Evolutionary conservation across 2,888 invertebrate species (phyloP), one percentile per base, ranked within the genome.

Genomic region (Limnephilus marmoratus): DNA sequence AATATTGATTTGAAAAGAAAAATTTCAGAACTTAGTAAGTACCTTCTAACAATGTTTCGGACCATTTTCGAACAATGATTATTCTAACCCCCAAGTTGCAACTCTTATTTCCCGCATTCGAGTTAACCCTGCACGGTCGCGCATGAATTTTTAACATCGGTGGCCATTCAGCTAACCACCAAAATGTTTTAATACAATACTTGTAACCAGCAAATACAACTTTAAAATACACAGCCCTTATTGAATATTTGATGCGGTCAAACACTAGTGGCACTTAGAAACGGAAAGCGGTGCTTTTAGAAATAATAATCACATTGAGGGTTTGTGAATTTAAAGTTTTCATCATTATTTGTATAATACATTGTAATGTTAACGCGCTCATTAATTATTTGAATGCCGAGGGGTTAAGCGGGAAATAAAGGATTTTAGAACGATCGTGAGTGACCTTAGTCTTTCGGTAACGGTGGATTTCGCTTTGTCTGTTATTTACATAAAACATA

Each of bases 171-270:
- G 31, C 82, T 34, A 82, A 13, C 31, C 31, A 31, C 29, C 82
- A 15, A 34, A 82, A 82, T 82, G 29, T 31, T 82, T 29, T 82
- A 82, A 34, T 34, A 34, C 82, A 82, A 82, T 82, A 34, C 82
- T 4, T 18, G 31, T 82, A 82, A 34, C 82, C 13, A 31, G 82
- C 34, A 82, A 82, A 82, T 82, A 82, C 82, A 82, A 82, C 82
- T 82, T 82, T 82, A 82, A 86, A 86, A 86, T 86, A 86, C 85
- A 86, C 85, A 86, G 15, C 29, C 13, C 24, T 45, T 29, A 45
- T 86, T 86, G 85, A 86, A 86, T 45, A 45, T 15, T 86, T 86
- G 9, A 86, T 29, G 45, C n/a, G 85, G 31, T 41, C 85, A 85
- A 85, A 83, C 82, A 83, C 83, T 68, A 68, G 18, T 53, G 53